A percentile compares a stretch with the other conserved stretches of the same genome.
These are phyloP conservation scores for Neolamprologus cancellatus DNA, from an alignment of 2,113 vertebrate species.

Conservation along the genomic window DNA sequence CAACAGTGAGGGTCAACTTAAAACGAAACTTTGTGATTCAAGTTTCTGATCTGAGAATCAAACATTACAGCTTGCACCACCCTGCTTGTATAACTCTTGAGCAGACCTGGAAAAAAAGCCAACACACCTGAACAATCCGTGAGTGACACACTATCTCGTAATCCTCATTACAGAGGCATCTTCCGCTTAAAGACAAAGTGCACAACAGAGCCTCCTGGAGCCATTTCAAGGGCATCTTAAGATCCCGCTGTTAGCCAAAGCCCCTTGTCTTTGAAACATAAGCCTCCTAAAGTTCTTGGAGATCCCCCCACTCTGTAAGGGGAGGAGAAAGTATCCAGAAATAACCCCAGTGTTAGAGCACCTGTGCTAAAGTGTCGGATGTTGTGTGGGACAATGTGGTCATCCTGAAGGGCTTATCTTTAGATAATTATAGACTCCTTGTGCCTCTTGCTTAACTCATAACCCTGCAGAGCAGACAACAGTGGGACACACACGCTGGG, in stretches of 20 bases:
- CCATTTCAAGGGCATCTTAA: conserved; percentile 63
- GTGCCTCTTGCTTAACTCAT: conserved; percentile 5
- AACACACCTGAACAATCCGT: conserved; percentile 30
- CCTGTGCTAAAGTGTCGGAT: conserved; percentile 56
- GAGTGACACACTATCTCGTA: conserved; percentile 36
- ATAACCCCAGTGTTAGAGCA: conserved; percentile 47
- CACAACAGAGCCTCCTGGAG: conserved; percentile 38
- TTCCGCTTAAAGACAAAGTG: conserved; percentile 56
- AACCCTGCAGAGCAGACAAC: background rate
- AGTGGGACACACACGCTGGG: background rate
- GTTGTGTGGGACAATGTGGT: conserved; percentile 62
- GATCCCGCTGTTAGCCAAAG: conserved; percentile 58
- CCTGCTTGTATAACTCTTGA: background rate
- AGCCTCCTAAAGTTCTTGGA: conserved; percentile 54
- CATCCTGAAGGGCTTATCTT: conserved; percentile 35
- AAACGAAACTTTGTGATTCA: background rate
- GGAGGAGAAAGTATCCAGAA: conserved; percentile 54
- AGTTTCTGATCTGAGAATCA: background rate
- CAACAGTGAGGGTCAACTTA: background rate
- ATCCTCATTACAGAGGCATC: conserved; percentile 53
- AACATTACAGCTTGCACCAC: background rate
- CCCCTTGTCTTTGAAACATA: conserved; percentile 70
- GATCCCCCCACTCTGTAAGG: conserved; percentile 48
- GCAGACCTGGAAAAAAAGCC: background rate
- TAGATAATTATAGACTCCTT: conserved; percentile 38